Evolutionary conservation across 2,797 vertebrate species (phyloP), one percentile per base, ranked within the genome.

Genomic region (Pipistrellus pipistrellus): DNA sequence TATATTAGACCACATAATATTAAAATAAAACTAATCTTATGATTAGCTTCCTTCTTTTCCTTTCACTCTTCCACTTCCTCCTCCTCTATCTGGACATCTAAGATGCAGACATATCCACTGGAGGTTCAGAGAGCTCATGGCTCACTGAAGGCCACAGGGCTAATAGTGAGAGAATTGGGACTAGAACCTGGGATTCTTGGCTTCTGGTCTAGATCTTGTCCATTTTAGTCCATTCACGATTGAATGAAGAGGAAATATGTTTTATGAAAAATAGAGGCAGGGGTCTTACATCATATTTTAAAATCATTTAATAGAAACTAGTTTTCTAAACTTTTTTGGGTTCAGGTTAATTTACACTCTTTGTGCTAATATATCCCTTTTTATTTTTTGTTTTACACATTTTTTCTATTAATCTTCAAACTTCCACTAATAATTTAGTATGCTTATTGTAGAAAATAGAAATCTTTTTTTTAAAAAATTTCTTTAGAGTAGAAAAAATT

Each of bases 351-450:
- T 35, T 48, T 44, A 77, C 5, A 73, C 8, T 68, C 64, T 91
- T 46, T 84, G 77, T 68, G 53, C 62, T 87, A 59, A 72, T n/a
- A 32, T 4, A 38, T 8, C 25, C 30, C 32, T 35, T 35, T 68
- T 57, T 78, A 59, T 84, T 78, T 82, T 82, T 90, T 13, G 32
- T 64, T 75, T 82, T 68, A 57, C 4, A 48, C 2, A 59, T 3
- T 94, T 62, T 88, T 69, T 27, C 41, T 44, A 81, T 77, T 51
- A 69, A n/a, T 84, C 32, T 96, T 90, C 53, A 73, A 90, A 85
- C 21, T 46, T 62, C 53, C 44, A 7, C 27, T 81, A 93, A 73
- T 87, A 90, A 95, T 53, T 53, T n/a, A 62, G n/a, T 12, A 62
- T 76, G 8, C 3, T 80, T 77, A 86, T 27, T 77, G n/a, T 51